These are phyloP conservation scores for Mesocentrotus franciscanus DNA, from an alignment of 53 echinoderm and acorn worm species.

Conservation along the genomic window DNA sequence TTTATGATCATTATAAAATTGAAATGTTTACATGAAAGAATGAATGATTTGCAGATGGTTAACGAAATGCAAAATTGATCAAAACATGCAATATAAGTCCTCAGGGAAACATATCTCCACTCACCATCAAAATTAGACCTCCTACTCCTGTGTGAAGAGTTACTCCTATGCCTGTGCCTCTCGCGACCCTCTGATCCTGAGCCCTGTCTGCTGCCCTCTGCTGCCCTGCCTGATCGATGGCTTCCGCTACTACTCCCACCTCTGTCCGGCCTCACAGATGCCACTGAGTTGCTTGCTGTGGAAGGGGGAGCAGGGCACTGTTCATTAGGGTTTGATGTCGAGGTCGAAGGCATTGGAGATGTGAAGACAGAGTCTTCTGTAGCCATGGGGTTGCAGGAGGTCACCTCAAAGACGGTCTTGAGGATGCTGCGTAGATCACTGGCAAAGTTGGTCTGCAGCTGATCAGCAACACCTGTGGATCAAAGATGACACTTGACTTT, in stretches of 20 bases:
- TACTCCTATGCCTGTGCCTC: conserved; percentile 58
- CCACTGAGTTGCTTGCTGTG: not conserved
- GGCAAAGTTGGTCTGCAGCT: conserved; percentile 97
- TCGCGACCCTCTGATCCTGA: conserved; percentile 8
- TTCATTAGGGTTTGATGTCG: not conserved
- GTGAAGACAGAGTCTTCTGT: conserved; percentile 61
- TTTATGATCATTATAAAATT: not conserved
- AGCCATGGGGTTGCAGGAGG: conserved; percentile 67
- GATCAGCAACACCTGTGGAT: conserved; percentile 92
- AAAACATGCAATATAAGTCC: not conserved
- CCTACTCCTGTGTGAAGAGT: conserved; percentile 63
- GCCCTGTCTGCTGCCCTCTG: conserved; percentile 50
- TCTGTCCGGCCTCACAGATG: conserved; percentile 2
- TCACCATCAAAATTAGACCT: conserved; percentile 51
- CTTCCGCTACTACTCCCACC: conserved; percentile 3
- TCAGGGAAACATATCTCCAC: not conserved
- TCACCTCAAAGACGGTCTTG: conserved; percentile 93
- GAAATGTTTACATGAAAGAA: not conserved
- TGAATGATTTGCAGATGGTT: conserved; percentile 18
- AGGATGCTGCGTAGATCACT: conserved; percentile 95
- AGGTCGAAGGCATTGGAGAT: not conserved
- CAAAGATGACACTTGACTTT: not conserved
- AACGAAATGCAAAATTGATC: not conserved
- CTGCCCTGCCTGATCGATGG: not conserved
- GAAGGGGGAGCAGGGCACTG: conserved; percentile 10